Evolutionary conservation across 2,113 vertebrate species (phyloP), one percentile per base, ranked within the genome.

Genomic region (Amazona vittata): DNA sequence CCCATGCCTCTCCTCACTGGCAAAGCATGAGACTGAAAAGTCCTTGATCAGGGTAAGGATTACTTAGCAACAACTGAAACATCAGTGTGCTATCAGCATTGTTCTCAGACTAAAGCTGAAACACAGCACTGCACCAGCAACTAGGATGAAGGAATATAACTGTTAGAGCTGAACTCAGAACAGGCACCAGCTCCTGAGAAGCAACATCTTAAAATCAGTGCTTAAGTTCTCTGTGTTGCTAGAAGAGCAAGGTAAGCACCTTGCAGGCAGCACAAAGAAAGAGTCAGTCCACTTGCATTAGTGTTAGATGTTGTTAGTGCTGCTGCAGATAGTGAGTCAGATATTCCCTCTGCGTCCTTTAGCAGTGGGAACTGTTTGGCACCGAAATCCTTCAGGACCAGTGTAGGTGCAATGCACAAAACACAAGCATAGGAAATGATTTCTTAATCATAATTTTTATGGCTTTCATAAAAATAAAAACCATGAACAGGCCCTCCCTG

Each of bases 341-440:
- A 35, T 65, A 24, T 68, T 96, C 57, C 63, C 39, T 74, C 76
- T 86, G 83, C 60, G 60, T 71, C 43, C 25, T 91, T 46, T 86
- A 89, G n/a, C 55, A 63, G 10, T 37, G 1, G 1, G 60, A 93
- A 55, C 55, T 60, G 11, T 44, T 88, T 9, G 4, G 39, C 47
- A 76, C 33, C 52, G 50, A 52, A 81, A 39, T 55, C 80, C 85
- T 80, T 74, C 43, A 11, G 76, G 26, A 70, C 18, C 6, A 31
- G 49, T 2, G 2, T 8, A 75, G 47, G 28, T 53, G 37, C 60
- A n/a, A 1, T 1, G 3, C 37, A 28, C 11, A 5, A 2, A 91
- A 57, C 1, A 3, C 33, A 22, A 52, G 8, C 0, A 1, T 10
- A 43, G 31, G 1, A 2, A 25, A 44, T 31, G 12, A 26, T 67